A percentile compares a stretch with the other conserved stretches of the same genome.
These are phyloP conservation scores for Camponotus floridanus DNA, from an alignment of 1,140 invertebrate species.

Conservation along the genomic window DNA sequence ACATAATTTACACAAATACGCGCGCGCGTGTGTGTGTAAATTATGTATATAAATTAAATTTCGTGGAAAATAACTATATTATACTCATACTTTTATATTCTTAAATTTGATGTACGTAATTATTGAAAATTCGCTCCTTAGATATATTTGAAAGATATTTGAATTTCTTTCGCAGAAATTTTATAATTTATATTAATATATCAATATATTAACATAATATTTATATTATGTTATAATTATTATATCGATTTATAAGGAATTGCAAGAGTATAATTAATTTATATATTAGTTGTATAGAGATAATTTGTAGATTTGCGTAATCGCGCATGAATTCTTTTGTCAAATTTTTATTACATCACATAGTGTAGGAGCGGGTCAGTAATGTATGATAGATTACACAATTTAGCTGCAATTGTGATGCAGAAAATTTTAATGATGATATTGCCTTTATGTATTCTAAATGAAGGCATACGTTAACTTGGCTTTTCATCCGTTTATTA, in stretches of 20 bases:
- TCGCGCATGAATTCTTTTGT: background rate
- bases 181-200: background rate
- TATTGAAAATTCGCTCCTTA: background rate
- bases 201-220: background rate
- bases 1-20: too few species aligned
- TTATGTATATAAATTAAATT: too few species aligned
- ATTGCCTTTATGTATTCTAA: constrained; percentile 35
- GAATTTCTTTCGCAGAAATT: background rate
- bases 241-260: background rate
- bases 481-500: constrained; percentile 26
- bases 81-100: too few species aligned
- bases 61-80: too few species aligned
- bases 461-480: constrained; percentile 45
- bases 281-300: background rate
- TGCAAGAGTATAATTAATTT: background rate
- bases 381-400: constrained; percentile 20
- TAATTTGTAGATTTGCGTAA: background rate
- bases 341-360: background rate
- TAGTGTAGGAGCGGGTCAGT: background rate
- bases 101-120: background rate
- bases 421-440: constrained; percentile 33
- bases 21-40: too few species aligned
- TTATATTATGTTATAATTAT: background rate
- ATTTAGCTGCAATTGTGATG: constrained; percentile 32
- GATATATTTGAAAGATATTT: background rate